Conservation (phyloP, 2,113 vertebrate genomes). For the Ictalurus furcatus region DNA sequence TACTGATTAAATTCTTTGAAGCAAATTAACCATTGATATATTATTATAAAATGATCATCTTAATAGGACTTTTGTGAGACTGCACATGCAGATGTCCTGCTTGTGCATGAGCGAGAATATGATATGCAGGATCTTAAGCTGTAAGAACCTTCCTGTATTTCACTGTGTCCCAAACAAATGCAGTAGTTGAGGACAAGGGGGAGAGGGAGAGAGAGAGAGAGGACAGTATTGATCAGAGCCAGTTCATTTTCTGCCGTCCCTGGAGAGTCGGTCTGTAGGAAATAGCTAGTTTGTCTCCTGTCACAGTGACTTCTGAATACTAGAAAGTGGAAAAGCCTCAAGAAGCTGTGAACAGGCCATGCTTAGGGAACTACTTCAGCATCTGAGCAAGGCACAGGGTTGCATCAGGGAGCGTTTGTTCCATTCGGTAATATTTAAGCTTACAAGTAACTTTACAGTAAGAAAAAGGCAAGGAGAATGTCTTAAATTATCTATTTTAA, state of each 20-base stretch:
- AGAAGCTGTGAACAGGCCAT: constrained; percentile 9
- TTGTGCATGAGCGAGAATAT: not conserved
- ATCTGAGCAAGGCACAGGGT: not conserved
- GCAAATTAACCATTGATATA: not conserved
- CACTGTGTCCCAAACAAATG: constrained; percentile 23
- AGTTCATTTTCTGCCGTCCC: constrained; percentile 76
- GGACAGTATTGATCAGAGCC: constrained; percentile 70
- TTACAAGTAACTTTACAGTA: not conserved
- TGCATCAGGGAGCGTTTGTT: not conserved
- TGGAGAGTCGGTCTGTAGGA: constrained; percentile 69
- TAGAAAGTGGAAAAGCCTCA: constrained; percentile 48
- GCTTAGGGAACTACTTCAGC: not conserved
- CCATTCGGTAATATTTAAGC: not conserved
- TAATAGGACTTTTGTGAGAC: not conserved
- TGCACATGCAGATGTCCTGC: not conserved
- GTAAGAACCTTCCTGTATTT: not conserved
- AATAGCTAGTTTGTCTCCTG: constrained; percentile 77
- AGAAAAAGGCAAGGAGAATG: not conserved
- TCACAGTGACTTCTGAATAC: constrained; percentile 68
- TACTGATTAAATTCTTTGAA: too few relatives aligned
- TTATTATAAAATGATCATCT: not conserved
- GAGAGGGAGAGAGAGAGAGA: constrained; percentile 48
- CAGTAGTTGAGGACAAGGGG: constrained; percentile 21
- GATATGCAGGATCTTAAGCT: not conserved
- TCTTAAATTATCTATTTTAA: not conserved